Base-by-base conservation (phyloP, 1,140 invertebrate species). In the Solen grandis region DNA sequence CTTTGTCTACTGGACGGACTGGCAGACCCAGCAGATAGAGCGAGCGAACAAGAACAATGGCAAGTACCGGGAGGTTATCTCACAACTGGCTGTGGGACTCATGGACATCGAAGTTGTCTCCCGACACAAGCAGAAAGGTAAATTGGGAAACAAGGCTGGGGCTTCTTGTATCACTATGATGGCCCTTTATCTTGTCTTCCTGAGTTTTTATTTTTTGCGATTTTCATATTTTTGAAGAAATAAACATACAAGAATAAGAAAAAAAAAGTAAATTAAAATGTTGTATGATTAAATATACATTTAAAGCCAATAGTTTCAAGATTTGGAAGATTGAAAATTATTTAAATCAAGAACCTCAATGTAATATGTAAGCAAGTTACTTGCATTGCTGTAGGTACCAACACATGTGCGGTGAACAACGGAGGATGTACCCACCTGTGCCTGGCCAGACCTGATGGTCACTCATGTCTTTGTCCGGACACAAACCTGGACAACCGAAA, bases 1-100 rank as follows among this genome's bases (percentile, higher is more conserved):
- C 86, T 98, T 97, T 89, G 98, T 99, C 70, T 99, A 99, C 91
- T 99, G 99, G 97, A 99, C 98, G 0, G 99, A 99, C 92, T 94
- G 99, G 55, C 98, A 99, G 77, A 86, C 86, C 75, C 89, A 93
- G 33, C 98, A 97, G 5, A 97, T 99, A 0, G 99, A 99, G 88
- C 93, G 98, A 74, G 98, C 98, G 0, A 97, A 99, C 87, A 99
- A 99, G 91, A 95, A 98, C 78, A 99, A 97, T 0, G 99, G 99
- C 4, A 96, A 97, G 83, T 97, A 98, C 94, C 94, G 98, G 3
- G 96, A 97, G 89, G 95, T 99, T 93, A 97, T 99, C 0, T 97
- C 97, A 91, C 94, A 96, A 5, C 92, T 98, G 22, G 97, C 91
- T 97, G 98, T 91, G 97, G 96, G 10, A 96, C 97, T 4, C 93